Base-by-base conservation (phyloP, 2,113 vertebrate species). In the Porphyrio hochstetteri region DNA sequence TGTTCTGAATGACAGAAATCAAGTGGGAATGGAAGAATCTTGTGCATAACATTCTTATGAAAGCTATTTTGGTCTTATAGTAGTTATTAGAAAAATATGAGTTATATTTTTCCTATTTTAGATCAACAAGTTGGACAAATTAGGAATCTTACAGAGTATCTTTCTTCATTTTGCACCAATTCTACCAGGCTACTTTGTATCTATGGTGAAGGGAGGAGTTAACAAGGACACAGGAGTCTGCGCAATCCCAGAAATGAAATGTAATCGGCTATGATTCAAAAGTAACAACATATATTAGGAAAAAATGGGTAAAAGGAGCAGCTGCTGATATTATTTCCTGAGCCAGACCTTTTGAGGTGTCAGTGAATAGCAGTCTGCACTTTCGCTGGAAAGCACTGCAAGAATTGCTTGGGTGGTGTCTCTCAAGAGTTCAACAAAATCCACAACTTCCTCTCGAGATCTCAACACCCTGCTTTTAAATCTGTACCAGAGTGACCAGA, bases 191-290 rank as follows among this genome's bases (percentile, higher is more conserved):
- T 76, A 93, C 38, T 92, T 76, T 38, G 63, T 50, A 96, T 52
- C 76, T 78, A 52, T 4, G 64, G 29, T n/a, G 38, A 90, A 90
- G 38, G 71, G 53, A 82, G 92, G 33, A 87, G 64, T 81, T 89
- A 90, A 90, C 14, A 94, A 59, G 57, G 77, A 95, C 87, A 78
- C 75, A 44, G 5, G 68, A 92, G 69, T 80, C 59, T 76, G 71
- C 85, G 86, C 87, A 88, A 88, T 27, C 55, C 50, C 63, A 90
- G 79, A 96, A 97, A 82, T 63, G 56, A 97, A 94, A 87, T 85
- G 76, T 80, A 84, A 94, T 94, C 0, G 48, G 61, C 86, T 90
- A 65, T 50, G 77, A 78, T 56, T 94, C 15, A 77, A 87, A 29
- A 91, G 18, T 38, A 93, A 86, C 69, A 92, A 77, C 52, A 67